These are phyloP conservation scores for Cladorhizidae sp. DNA, from an alignment of 37 sponge, comb jelly and placozoan genomes.

Conservation along the genomic window DNA sequence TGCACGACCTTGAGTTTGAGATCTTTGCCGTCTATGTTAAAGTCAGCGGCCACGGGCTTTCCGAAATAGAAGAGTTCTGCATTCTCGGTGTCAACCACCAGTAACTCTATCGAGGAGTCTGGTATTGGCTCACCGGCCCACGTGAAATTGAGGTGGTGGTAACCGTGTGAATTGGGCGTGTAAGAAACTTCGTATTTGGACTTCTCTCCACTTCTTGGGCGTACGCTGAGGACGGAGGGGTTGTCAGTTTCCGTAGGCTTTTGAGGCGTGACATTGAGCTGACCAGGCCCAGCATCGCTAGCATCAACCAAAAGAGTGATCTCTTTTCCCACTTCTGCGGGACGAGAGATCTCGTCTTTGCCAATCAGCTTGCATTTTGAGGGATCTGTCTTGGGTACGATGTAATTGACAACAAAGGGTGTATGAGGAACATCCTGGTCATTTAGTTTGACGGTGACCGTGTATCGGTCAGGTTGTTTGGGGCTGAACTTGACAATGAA, in stretches of 20 bases:
- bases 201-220: slow-evolving; percentile 1
- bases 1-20: slow-evolving; percentile 38
- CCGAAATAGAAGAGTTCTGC: slow-evolving; percentile 29
- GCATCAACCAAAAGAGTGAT: slow-evolving; percentile 59
- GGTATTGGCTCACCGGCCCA: slow-evolving; percentile 65
- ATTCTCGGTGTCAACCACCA: neutral
- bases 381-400: slow-evolving; percentile 39
- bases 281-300: slow-evolving; percentile 74
- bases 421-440: slow-evolving; percentile 38
- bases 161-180: slow-evolving; percentile 51
- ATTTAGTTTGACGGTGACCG: slow-evolving; percentile 31
- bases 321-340: slow-evolving; percentile 31
- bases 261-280: slow-evolving; percentile 57
- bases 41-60: slow-evolving; percentile 35
- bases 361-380: slow-evolving; percentile 41
- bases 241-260: slow-evolving; percentile 24
- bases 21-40: slow-evolving; percentile 33
- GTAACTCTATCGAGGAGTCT: slow-evolving; percentile 44
- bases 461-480: slow-evolving; percentile 57
- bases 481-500: slow-evolving; percentile 55
- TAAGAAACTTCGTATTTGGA: slow-evolving; percentile 24
- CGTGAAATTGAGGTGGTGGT: slow-evolving; percentile 41
- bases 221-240: slow-evolving; percentile 9
- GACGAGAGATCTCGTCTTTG: slow-evolving; percentile 14
- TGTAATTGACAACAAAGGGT: slow-evolving; percentile 61